Percentiles rank a stretch among this genome's conserved stretches.
Conservation (phyloP, 2,888 invertebrate genomes). For the Pterostichus niger region DNA sequence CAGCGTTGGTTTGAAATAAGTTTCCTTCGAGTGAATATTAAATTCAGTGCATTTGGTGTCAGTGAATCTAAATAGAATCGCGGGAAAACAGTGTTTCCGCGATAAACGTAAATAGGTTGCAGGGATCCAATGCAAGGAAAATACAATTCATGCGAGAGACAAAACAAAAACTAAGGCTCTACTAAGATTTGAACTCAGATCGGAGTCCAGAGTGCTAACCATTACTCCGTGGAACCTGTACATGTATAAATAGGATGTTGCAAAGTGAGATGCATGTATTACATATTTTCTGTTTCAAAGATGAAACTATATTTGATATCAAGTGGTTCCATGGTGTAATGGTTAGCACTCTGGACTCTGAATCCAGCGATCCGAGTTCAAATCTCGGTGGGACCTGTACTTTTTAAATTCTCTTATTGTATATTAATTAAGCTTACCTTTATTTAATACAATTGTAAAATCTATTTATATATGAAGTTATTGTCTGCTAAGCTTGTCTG, state of each 20-base stretch:
- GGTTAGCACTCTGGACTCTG: conserved; percentile 84
- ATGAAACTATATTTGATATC: neutral
- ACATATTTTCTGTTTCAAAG: too few species aligned
- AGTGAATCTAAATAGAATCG: conserved; percentile 42
- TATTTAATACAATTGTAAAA: too few species aligned
- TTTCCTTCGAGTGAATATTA: conserved; percentile 23
- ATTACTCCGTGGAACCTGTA: conserved; percentile 86
- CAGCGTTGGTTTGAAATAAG: conserved; percentile 10
- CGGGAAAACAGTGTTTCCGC: conserved; percentile 6
- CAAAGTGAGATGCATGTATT: neutral
- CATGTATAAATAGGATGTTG: neutral
- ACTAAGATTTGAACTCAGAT: conserved; percentile 84
- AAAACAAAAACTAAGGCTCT: conserved; percentile 78
- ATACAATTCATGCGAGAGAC: neutral
- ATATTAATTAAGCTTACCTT: neutral
- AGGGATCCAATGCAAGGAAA: conserved; percentile 29
- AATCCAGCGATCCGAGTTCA: conserved; percentile 83
- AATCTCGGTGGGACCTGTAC: conserved; percentile 81
- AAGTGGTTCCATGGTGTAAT: conserved; percentile 81
- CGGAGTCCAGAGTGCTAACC: conserved; percentile 90
- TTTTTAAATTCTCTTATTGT: neutral
- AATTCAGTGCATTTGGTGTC: conserved; percentile 38
- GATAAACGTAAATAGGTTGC: conserved; percentile 46
- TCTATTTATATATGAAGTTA: too few species aligned
- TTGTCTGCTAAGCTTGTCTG: too few species aligned